phyloP scores from a whole-genome alignment of 2,113 vertebrate species.

The Rhinopomastus cyanomelas region DNA sequence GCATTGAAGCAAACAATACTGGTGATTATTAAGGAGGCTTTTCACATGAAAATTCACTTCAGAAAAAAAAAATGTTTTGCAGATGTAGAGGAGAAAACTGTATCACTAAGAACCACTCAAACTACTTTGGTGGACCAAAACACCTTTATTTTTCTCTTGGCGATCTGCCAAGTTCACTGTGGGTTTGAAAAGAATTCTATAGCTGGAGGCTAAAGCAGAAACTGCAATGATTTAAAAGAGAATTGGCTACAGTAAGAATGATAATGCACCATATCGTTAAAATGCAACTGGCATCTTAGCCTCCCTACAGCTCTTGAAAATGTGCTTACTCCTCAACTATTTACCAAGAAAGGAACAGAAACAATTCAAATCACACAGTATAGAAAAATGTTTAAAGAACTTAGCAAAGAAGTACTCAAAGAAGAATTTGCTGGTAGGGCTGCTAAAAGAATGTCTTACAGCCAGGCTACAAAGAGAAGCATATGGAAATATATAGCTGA shows the following conservation, averaged over 20 bases:
- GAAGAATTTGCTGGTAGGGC: slow-evolving; percentile 68
- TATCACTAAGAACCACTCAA: slow-evolving; percentile 84
- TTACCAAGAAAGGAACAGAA: slow-evolving; percentile 78
- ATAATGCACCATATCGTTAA: slow-evolving; percentile 86
- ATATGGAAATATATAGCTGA: slow-evolving; percentile 32
- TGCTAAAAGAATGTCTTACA: slow-evolving; percentile 61
- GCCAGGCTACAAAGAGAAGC: slow-evolving; percentile 48
- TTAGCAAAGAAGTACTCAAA: slow-evolving; percentile 52
- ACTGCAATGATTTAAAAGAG: slow-evolving; percentile 88
- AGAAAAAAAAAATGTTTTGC: slow-evolving; percentile 80
- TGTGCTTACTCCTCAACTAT: slow-evolving; percentile 85
- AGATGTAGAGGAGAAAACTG: slow-evolving; percentile 84
- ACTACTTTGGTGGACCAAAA: slow-evolving; percentile 80
- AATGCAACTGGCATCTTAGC: slow-evolving; percentile 87
- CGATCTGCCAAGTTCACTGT: slow-evolving; percentile 81
- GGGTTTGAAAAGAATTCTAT: slow-evolving; percentile 85
- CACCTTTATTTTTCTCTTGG: slow-evolving; percentile 84
- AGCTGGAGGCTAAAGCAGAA: slow-evolving; percentile 84
- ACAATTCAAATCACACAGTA: slow-evolving; percentile 78
- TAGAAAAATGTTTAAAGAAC: slow-evolving; percentile 72
- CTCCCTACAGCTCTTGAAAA: slow-evolving; percentile 81
- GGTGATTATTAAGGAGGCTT: slow-evolving; percentile 82
- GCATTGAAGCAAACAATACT: slow-evolving; percentile 82
- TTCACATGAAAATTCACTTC: slow-evolving; percentile 83
- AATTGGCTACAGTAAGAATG: slow-evolving; percentile 86